These are phyloP conservation scores for Rhopalosiphum padi DNA, from an alignment of 1,140 invertebrate genomes.

Conservation along the genomic window DNA sequence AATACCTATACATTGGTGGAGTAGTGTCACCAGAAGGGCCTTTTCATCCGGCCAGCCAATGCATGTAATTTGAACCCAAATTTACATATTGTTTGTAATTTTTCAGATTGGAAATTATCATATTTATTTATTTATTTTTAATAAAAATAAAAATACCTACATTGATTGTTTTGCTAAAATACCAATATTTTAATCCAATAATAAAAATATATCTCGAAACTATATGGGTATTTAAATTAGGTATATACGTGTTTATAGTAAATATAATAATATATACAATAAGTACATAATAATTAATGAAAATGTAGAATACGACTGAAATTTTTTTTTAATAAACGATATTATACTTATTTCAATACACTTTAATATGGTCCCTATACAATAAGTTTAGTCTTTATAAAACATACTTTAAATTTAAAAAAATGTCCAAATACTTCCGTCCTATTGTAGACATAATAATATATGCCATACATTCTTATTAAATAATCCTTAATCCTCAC, in stretches of 20 bases:
- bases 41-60: no score
- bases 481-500: neutral
- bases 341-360: neutral
- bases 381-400: neutral
- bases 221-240: neutral
- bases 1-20: neutral
- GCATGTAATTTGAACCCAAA: neutral
- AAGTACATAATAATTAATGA: neutral
- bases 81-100: neutral
- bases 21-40: neutral
- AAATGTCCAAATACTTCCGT: neutral
- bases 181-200: neutral
- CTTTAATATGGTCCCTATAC: no score
- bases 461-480: neutral
- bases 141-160: neutral
- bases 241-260: neutral
- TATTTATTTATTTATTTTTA: neutral
- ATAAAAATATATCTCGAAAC: neutral
- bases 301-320: neutral
- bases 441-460: neutral
- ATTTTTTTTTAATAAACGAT: neutral
- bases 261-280: neutral
- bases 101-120: neutral
- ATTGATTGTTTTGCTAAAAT: neutral
- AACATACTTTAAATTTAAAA: neutral